Conservation (phyloP, 2,113 vertebrate species). For the Tachysurus fulvidraco region DNA sequence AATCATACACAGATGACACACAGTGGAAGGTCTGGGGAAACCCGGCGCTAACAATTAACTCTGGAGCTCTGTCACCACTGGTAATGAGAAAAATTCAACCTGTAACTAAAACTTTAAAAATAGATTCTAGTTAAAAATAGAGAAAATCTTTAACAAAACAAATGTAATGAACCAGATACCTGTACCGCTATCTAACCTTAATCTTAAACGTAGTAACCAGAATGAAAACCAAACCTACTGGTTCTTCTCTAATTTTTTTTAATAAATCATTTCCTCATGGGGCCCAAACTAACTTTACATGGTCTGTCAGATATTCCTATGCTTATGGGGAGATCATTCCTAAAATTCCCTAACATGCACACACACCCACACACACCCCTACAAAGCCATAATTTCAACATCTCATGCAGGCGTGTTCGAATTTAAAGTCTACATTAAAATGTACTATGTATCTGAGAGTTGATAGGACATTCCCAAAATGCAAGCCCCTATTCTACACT, state of each 20-base stretch:
- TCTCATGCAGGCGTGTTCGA: slow-evolving; percentile 33
- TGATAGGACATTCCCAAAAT: slow-evolving; percentile 38
- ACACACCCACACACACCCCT: neutral
- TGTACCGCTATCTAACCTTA: neutral
- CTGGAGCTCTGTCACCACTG: neutral
- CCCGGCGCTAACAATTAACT: neutral
- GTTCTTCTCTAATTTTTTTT: neutral
- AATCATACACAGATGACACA: neutral
- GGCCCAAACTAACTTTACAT: neutral
- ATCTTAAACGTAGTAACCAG: neutral
- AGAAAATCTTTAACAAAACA: neutral
- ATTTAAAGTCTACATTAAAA: slow-evolving; percentile 30
- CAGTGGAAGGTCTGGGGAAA: neutral
- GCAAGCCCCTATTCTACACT: neutral
- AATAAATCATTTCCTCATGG: neutral
- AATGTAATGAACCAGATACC: neutral
- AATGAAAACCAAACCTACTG: neutral
- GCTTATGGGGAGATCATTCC: neutral
- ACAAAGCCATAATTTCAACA: neutral
- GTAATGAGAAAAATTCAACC: neutral
- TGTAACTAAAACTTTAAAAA: neutral
- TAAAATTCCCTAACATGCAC: neutral
- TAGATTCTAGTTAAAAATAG: neutral
- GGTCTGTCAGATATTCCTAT: neutral
- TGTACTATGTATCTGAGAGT: slow-evolving; percentile 45